phyloP scores from a whole-genome alignment of 2,797 vertebrate genomes.

The Periparus ater region DNA sequence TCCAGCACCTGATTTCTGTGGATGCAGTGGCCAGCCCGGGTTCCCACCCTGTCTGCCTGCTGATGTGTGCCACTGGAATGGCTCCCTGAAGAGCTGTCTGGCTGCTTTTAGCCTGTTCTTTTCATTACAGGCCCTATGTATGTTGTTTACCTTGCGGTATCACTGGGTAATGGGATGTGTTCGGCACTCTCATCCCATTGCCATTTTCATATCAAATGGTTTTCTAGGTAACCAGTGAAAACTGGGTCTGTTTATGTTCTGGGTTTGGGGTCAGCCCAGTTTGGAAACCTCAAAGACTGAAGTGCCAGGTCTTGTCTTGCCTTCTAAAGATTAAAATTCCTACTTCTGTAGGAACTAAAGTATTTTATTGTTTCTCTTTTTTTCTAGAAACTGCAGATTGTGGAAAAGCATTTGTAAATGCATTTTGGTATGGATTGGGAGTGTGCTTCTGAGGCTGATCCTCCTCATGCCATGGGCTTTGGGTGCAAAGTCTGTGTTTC shows the following conservation, averaged over 20 bases:
- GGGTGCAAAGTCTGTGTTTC: not conserved
- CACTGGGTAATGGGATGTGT: not conserved
- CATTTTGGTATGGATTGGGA: not conserved
- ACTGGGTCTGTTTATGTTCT: not conserved
- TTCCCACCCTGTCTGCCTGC: not conserved
- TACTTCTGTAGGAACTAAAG: not conserved
- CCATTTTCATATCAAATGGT: not conserved
- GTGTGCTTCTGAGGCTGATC: not conserved
- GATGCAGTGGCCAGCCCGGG: not conserved
- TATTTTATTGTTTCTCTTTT: not conserved
- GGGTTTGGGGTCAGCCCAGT: not conserved
- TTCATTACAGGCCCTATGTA: not conserved
- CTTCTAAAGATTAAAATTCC: not conserved
- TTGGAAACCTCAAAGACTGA: not conserved
- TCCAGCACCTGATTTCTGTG: not conserved
- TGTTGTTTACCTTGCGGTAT: not conserved
- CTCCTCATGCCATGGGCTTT: not conserved
- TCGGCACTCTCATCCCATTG: not conserved
- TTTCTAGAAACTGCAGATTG: not conserved
- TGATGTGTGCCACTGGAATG: fast-evolving
- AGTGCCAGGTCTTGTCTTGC: not conserved
- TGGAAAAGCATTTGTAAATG: not conserved
- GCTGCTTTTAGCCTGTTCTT: not conserved
- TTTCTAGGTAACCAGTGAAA: not conserved
- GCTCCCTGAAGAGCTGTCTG: not conserved